These are phyloP conservation scores for Archivesica marissinica DNA, from an alignment of 1,140 invertebrate species.

Conservation along the genomic window DNA sequence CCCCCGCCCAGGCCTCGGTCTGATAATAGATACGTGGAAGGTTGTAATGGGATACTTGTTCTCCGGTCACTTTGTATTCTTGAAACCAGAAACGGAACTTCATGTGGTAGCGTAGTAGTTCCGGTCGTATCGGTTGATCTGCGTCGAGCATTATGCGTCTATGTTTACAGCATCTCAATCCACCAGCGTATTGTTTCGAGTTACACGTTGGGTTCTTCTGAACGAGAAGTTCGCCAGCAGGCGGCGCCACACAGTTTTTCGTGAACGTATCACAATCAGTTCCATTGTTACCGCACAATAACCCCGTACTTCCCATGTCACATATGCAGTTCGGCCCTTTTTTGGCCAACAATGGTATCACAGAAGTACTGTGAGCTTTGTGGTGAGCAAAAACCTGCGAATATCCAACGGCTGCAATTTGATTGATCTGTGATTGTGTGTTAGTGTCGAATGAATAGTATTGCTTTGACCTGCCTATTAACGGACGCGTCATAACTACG, in stretches of 20 bases:
- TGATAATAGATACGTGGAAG: slow-evolving; percentile 63
- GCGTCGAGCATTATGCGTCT: slow-evolving; percentile 62
- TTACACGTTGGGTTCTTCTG: slow-evolving; percentile 64
- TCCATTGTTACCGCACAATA: slow-evolving; percentile 52
- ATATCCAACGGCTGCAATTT: slow-evolving; percentile 52
- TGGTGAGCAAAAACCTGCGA: slow-evolving; percentile 57
- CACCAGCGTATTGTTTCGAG: slow-evolving; percentile 56
- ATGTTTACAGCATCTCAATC: slow-evolving; percentile 56
- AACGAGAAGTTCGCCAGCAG: slow-evolving; percentile 52
- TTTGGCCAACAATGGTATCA: slow-evolving; percentile 16
- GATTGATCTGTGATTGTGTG: slow-evolving; percentile 41
- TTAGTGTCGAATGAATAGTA: slow-evolving; percentile 45
- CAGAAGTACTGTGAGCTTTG: slow-evolving; percentile 21
- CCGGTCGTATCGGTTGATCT: slow-evolving; percentile 59
- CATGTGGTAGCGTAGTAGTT: slow-evolving; percentile 65
- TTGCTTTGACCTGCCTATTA: slow-evolving; percentile 57
- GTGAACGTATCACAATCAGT: slow-evolving; percentile 42
- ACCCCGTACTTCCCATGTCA: slow-evolving; percentile 38
- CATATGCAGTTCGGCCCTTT: slow-evolving; percentile 56
- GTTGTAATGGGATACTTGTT: slow-evolving; percentile 53
- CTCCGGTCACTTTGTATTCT: slow-evolving; percentile 41
- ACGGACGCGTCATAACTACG: slow-evolving; percentile 21
- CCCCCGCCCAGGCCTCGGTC: slow-evolving; percentile 65
- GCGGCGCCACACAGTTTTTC: slow-evolving; percentile 60
- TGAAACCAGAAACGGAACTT: slow-evolving; percentile 67